These are phyloP conservation scores for Lateolabrax maculatus DNA, from an alignment of 2,797 vertebrate species.

Conservation along the genomic window DNA sequence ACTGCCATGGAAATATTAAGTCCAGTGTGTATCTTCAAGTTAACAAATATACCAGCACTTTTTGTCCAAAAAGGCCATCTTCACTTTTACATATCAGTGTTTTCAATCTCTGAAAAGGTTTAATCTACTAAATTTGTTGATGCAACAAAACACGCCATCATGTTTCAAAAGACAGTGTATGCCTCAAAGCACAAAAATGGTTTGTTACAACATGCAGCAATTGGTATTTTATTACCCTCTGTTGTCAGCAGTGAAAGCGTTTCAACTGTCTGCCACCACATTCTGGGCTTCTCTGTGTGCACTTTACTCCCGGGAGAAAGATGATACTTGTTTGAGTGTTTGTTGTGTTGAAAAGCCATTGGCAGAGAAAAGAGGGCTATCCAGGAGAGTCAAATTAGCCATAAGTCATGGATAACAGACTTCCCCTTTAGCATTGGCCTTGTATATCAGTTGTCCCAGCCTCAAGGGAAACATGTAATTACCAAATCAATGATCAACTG, in stretches of 20 bases:
- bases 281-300: constrained; percentile 68
- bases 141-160: constrained; percentile 49
- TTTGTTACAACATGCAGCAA: constrained; percentile 73
- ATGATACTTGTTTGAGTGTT: constrained; percentile 82
- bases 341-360: constrained; percentile 81
- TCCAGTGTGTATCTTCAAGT: constrained; percentile 37
- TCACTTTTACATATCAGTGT: constrained; percentile 38
- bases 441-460: constrained; percentile 75
- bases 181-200: constrained; percentile 63
- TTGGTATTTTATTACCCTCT: constrained; percentile 76
- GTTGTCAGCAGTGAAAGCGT: constrained; percentile 79
- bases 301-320: constrained; percentile 76
- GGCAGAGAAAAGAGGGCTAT: constrained; percentile 73
- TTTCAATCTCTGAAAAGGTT: constrained; percentile 51
- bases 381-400: constrained; percentile 72
- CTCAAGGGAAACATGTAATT: constrained; percentile 79
- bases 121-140: constrained; percentile 49
- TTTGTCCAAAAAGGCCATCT: constrained; percentile 23
- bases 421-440: constrained; percentile 71
- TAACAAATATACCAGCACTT: constrained; percentile 24
- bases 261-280: constrained; percentile 76
- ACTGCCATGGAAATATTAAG: constrained; percentile 36
- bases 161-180: constrained; percentile 57
- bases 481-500: constrained; percentile 85
- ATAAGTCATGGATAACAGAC: constrained; percentile 78